A percentile compares a stretch with the other conserved stretches of the same genome.
Evolutionary conservation across 2,797 vertebrate species (phyloP).

Genomic region (Coilia nasus): DNA sequence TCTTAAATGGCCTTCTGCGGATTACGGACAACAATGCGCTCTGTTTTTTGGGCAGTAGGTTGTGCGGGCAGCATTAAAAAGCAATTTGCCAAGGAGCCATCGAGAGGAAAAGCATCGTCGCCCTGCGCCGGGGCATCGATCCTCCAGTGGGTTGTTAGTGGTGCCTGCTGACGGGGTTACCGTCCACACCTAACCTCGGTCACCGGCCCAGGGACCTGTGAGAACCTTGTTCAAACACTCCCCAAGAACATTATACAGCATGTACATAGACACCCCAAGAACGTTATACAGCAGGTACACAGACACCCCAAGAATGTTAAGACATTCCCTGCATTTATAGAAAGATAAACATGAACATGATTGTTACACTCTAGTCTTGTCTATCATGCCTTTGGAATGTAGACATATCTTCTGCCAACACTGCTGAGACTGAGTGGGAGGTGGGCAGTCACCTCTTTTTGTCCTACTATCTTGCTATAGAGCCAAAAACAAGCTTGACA

Average conservation of each 20-base stretch:
- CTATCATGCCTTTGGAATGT: neutral
- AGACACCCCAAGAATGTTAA: too few relatives aligned
- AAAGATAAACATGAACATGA: too few relatives aligned
- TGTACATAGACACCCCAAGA: too few relatives aligned
- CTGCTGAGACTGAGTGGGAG: neutral
- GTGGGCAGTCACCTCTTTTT: neutral
- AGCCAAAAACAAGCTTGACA: neutral
- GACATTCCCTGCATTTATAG: too few relatives aligned
- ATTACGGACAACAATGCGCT: conserved; percentile 86
- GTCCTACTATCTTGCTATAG: neutral
- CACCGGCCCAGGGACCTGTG: neutral
- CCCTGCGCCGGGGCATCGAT: conserved; percentile 57
- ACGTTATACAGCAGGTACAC: too few relatives aligned
- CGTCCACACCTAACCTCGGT: conserved; percentile 5
- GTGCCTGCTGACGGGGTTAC: conserved; percentile 64
- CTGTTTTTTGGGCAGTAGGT: conserved; percentile 77
- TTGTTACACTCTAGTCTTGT: neutral
- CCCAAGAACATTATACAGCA: too few relatives aligned
- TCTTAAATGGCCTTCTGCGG: conserved; percentile 85
- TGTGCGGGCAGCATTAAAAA: conserved; percentile 74
- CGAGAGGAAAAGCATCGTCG: conserved; percentile 63
- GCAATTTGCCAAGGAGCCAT: conserved; percentile 79
- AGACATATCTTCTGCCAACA: neutral
- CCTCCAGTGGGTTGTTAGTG: conserved; percentile 73
- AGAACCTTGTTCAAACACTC: conserved; percentile 10